These are phyloP conservation scores for Yasuhikotakia modesta DNA, from an alignment of 2,797 vertebrate genomes.

Conservation along the genomic window DNA sequence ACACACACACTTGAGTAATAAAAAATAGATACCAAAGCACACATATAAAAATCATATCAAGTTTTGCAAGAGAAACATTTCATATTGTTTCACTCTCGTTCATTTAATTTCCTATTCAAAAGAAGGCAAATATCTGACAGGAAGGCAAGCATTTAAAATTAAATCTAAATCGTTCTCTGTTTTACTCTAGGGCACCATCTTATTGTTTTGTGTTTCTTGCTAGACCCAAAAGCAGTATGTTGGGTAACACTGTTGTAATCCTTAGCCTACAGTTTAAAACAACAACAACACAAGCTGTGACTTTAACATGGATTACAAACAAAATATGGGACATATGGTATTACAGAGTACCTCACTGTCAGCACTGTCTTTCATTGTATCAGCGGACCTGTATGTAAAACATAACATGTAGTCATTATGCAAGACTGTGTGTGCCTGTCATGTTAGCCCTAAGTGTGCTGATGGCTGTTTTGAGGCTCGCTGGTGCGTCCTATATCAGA, in stretches of 20 bases:
- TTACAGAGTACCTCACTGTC: not conserved
- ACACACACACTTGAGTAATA: too few species aligned
- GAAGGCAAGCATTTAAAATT: not conserved
- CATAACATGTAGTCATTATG: not conserved
- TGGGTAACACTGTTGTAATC: not conserved
- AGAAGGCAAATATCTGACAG: not conserved
- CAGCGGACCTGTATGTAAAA: constrained; percentile 8
- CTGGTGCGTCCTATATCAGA: constrained; percentile 65
- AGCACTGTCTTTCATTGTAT: not conserved
- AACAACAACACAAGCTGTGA: not conserved
- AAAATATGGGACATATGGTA: not conserved
- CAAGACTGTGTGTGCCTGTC: constrained; percentile 54
- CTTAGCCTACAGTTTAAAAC: not conserved
- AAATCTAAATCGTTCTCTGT: not conserved
- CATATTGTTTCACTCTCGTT: not conserved
- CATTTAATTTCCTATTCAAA: not conserved
- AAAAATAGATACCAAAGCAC: not conserved
- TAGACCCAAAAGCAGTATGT: not conserved
- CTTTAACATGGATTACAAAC: not conserved
- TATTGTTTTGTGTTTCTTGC: constrained; percentile 16
- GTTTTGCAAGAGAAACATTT: not conserved
- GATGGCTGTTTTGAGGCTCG: constrained; percentile 67
- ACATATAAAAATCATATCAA: not conserved
- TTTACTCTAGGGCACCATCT: not conserved
- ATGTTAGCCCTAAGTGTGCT: constrained; percentile 53